Conservation (phyloP, 2,113 vertebrate genomes). For the Otocyon megalotis region DNA sequence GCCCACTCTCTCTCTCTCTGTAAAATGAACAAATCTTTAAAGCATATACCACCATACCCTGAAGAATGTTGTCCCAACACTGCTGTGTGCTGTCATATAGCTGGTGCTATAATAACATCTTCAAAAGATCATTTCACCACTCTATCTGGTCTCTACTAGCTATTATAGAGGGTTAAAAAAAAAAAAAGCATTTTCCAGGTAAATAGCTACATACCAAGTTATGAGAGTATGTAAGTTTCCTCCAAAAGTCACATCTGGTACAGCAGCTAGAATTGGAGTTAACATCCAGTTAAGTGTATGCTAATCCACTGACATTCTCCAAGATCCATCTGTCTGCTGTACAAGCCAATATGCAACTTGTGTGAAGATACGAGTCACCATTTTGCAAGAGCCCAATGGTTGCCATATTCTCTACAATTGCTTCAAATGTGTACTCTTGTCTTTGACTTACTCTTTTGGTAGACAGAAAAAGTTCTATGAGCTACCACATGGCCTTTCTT, state of each 20-base stretch:
- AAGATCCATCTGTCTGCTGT: not conserved
- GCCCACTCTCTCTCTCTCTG: too few species aligned
- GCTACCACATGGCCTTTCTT: not conserved
- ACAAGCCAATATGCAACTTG: not conserved
- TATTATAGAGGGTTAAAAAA: not conserved
- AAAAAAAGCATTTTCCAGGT: not conserved
- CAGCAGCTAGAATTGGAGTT: not conserved
- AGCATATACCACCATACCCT: not conserved
- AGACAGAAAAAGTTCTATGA: not conserved
- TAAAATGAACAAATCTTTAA: not conserved
- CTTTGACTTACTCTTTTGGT: not conserved
- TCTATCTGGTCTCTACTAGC: not conserved
- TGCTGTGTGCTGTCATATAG: not conserved
- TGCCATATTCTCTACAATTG: not conserved
- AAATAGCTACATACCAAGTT: not conserved
- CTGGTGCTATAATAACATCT: not conserved
- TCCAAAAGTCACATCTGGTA: not conserved
- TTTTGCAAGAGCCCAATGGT: not conserved
- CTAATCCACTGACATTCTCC: not conserved
- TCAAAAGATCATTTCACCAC: not conserved
- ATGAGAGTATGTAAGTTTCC: not conserved
- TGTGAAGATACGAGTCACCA: not conserved
- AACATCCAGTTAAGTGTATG: not conserved
- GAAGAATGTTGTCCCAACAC: not conserved
- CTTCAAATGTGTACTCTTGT: not conserved